Conservation (phyloP, 2,113 vertebrate genomes). For the Oceanites oceanicus region DNA sequence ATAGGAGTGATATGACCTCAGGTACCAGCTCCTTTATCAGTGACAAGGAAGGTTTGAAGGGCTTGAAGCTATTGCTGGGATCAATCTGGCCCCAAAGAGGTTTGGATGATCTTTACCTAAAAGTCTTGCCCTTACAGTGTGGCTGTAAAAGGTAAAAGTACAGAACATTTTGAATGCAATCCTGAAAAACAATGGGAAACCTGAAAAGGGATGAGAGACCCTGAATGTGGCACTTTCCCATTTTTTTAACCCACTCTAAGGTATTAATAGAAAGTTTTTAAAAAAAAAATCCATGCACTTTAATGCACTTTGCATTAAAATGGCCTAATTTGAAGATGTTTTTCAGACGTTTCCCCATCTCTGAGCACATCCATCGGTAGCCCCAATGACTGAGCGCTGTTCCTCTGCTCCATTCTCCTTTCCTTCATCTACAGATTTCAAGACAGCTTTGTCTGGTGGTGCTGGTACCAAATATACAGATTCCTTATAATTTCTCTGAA, state of each 20-base stretch:
- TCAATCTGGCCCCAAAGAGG: neutral
- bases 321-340: neutral
- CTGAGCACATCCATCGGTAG: neutral
- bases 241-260: neutral
- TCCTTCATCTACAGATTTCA: neutral
- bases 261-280: neutral
- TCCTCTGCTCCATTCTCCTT: neutral
- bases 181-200: neutral
- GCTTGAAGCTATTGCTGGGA: neutral
- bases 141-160: neutral
- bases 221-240: neutral
- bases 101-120: neutral
- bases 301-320: neutral
- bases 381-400: fast-evolving
- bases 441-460: neutral
- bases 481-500: neutral
- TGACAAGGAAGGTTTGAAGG: neutral
- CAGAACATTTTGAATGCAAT: neutral
- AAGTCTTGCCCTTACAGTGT: neutral
- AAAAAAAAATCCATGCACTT: neutral
- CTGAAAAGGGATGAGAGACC: neutral
- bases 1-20: neutral
- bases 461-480: neutral
- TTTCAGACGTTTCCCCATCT: neutral
- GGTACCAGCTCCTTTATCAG: neutral